Base-by-base conservation (phyloP, 2,888 invertebrate species). In the Polymixis flavicincta region DNA sequence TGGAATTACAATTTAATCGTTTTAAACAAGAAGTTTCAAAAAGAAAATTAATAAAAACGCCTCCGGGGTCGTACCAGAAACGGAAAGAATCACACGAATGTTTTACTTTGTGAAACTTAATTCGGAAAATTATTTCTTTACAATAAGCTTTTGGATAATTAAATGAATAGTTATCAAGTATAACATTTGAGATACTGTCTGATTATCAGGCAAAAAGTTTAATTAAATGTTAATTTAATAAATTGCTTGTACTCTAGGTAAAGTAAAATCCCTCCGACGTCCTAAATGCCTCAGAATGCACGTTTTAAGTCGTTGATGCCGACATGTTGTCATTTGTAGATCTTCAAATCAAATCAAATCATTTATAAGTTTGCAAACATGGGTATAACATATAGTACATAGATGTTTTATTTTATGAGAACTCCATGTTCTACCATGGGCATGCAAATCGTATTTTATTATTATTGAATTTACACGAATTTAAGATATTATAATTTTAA, bases 31-130 rank as follows among this genome's bases (percentile, higher is more conserved):
- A 76, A 85, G 65, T 80, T 80, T 54, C 28, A 7, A 52, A 77
- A 70, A 78, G 78, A 83, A 66, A 80, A 78, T 80, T 50, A 63
- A 80, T 71, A 67, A 83, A 77, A 78, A 48, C 55, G 54, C 69
- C 83, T 64, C 78, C 45, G 19, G 78, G 37, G 32, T 25, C 52
- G 52, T 22, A 25, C 17, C 37, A 50, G 63, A 68, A 78, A 54
- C 61, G 28, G 45, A 68, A 78, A 77, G 67, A 78, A 78, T 78
- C 57, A 64, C 77, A 52, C 48, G 48, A 82, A 79, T 82, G 25
- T 63, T 78, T 82, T 67, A 61, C 81, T 80, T 77, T 82, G 66
- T 67, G 19, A 37, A 75, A 60, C 52, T 74, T 63, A 28, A 48
- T 67, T 78, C n/a, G 0, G 61, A 66, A 61, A 75, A 66, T 63